These are phyloP conservation scores for Aix galericulata DNA, from an alignment of 2,113 vertebrate genomes.

Conservation along the genomic window DNA sequence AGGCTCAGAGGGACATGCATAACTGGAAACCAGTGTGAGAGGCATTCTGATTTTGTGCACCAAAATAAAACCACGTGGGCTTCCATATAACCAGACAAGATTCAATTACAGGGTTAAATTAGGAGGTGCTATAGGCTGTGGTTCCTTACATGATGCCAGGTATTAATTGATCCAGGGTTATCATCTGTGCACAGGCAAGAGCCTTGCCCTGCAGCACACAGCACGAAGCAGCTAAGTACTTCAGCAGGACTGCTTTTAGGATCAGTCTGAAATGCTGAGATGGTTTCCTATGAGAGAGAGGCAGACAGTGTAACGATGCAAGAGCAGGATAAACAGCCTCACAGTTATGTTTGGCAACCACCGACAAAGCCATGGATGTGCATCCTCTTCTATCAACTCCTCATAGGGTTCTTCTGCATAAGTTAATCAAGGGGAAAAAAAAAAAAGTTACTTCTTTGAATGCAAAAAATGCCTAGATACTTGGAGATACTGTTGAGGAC, in stretches of 20 bases:
- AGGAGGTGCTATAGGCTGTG: neutral
- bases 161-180: neutral
- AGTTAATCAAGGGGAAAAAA: neutral
- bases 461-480: neutral
- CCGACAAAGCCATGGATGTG: neutral
- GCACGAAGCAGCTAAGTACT: neutral
- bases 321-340: neutral
- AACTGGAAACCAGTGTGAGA: neutral
- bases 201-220: neutral
- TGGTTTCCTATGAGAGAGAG: neutral
- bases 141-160: neutral
- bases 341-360: neutral
- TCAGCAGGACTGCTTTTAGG: neutral
- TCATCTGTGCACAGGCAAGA: neutral
- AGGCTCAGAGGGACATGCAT: neutral
- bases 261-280: neutral
- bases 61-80: neutral
- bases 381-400: neutral
- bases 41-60: neutral
- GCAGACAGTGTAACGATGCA: neutral
- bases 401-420: neutral
- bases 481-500: neutral
- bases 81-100: fast-evolving
- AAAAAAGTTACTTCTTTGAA: neutral
- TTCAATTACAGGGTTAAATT: neutral